phyloP scores from a whole-genome alignment of 2,888 invertebrate species.

The Amblyjoppa proteus region DNA sequence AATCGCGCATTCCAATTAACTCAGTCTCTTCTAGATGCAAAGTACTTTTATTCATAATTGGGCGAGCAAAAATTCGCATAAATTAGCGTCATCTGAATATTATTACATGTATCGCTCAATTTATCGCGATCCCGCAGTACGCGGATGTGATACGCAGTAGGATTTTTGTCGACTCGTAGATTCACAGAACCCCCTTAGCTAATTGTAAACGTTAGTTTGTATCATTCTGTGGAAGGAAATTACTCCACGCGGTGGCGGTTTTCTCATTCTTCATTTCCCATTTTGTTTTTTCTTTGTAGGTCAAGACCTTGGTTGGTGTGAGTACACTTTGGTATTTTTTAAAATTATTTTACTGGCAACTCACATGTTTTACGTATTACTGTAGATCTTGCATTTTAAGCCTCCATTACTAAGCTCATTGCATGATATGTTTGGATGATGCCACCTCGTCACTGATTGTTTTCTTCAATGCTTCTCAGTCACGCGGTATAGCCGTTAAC shows the following conservation, averaged over 20 bases:
- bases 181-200: not conserved
- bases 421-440: not conserved
- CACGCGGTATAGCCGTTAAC: not conserved
- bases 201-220: slow-evolving; percentile 23
- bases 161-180: not conserved
- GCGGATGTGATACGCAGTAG: slow-evolving; percentile 2
- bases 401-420: not conserved
- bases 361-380: slow-evolving; percentile 18
- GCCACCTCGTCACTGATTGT: not conserved
- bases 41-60: not conserved
- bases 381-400: not conserved
- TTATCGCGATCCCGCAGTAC: slow-evolving; percentile 18
- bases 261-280: slow-evolving; percentile 53
- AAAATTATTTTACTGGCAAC: slow-evolving; percentile 13
- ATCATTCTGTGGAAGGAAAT: slow-evolving; percentile 2
- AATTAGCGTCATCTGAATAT: not conserved
- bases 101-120: slow-evolving; percentile 8
- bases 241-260: slow-evolving; percentile 42
- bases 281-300: slow-evolving; percentile 74
- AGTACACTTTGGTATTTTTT: slow-evolving; percentile 76
- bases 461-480: not conserved
- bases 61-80: not conserved
- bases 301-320: slow-evolving; percentile 81
- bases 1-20: not conserved
- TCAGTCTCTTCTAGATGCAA: not conserved